Conservation (phyloP, 2,797 vertebrate genomes). For the Sebastes miniatus region DNA sequence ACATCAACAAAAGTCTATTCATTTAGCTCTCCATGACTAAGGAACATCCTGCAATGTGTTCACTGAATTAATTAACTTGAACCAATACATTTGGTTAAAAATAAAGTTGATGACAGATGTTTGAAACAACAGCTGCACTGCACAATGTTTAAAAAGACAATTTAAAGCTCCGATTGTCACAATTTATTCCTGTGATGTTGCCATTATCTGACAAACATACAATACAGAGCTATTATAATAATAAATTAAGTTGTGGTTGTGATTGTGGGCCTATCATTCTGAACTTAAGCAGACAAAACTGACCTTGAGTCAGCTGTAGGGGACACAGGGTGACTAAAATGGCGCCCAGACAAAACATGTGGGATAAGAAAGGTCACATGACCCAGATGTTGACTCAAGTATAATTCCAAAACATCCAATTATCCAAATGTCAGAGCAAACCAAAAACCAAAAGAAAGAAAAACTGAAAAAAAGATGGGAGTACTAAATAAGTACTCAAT, state of each 20-base stretch:
- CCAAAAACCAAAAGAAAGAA: slow-evolving; percentile 2
- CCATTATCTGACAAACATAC: neutral
- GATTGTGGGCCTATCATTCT: neutral
- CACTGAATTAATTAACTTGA: too few relatives aligned
- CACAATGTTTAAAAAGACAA: neutral
- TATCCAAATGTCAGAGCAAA: slow-evolving; percentile 40
- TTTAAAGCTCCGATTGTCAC: neutral
- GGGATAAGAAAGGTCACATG: slow-evolving; percentile 48
- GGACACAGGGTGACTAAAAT: slow-evolving; percentile 39
- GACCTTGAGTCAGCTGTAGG: slow-evolving; percentile 57
- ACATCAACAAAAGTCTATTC: neutral
- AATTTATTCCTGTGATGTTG: neutral
- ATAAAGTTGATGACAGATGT: too few relatives aligned
- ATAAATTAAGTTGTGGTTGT: neutral
- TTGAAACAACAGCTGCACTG: neutral
- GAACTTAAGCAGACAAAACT: slow-evolving; percentile 36
- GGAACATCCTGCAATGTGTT: neutral
- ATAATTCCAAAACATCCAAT: slow-evolving; percentile 48
- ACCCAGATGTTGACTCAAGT: slow-evolving; percentile 37
- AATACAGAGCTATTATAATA: neutral
- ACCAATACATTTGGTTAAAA: neutral
- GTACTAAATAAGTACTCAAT: neutral
- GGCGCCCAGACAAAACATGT: slow-evolving; percentile 60
- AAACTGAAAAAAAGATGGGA: neutral
- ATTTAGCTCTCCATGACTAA: neutral